Base-by-base conservation (phyloP, 2,797 vertebrate species). In the Natrix natrix region DNA sequence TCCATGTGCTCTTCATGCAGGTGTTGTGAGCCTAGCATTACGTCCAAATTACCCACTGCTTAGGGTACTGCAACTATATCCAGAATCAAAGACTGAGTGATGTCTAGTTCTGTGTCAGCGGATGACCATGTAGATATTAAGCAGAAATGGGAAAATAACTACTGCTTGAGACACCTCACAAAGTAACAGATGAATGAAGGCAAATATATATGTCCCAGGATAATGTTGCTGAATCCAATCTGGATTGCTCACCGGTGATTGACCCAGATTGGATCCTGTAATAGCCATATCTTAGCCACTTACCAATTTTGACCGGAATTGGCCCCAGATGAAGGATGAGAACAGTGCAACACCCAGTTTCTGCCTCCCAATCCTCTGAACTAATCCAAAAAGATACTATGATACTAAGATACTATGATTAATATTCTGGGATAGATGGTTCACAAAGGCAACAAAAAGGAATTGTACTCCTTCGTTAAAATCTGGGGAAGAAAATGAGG, bases 381-480 rank as follows among this genome's bases (percentile, higher is more conserved):
- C 74, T 20, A 78, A 43, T 43, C 37, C 37, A 78, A 22, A 78
- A 78, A 22, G 20, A 78, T 78, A 78, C 17, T 20, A 78, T 10
- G 17, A 43, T 78, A 61, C 22, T 61, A 78, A 22, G 17, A 78
- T 22, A 43, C 74, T 20, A 78, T 43, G 32, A 43, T 78, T 78
- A 78, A 78, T 78, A 43, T 55, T 17, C 14, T 91, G 56, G 90
- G 20, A 92, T 55, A 10, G 87, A 7, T 17, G 69, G 63, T 14
- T 60, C 89, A 63, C 55, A 93, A 90, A 69, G 87, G 57, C 90
- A 94, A 87, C 43, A 52, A 43, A 94, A 43, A 0, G 43, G 7
- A 66, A 86, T 12, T 13, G 4, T 57, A 69, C 20, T 26, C 3
- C 14, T 52, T 55, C 59, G 74, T 26, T 48, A 92, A 86, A 54